These are phyloP conservation scores for Troilus luridus DNA, from an alignment of 2,888 invertebrate species.

Conservation along the genomic window DNA sequence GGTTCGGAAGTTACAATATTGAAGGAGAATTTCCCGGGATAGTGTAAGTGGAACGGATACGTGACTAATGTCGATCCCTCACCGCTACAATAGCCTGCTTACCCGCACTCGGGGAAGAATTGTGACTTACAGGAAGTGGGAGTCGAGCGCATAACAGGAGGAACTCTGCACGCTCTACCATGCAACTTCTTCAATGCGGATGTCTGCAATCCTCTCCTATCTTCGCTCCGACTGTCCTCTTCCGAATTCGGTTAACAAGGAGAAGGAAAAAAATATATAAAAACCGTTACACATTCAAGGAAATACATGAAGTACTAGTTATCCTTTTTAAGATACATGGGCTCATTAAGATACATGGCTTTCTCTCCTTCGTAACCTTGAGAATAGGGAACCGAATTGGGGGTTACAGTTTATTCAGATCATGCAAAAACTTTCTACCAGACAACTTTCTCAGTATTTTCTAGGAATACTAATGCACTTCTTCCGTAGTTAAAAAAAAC, in stretches of 20 bases:
- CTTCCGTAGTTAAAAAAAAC: neutral
- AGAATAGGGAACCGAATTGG: neutral
- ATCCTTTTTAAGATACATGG: constrained; percentile 35
- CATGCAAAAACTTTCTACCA: constrained; percentile 15
- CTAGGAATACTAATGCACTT: neutral
- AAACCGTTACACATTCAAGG: constrained; percentile 36
- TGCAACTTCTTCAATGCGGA: constrained; percentile 24
- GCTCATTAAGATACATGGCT: constrained; percentile 20
- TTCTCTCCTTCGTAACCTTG: constrained; percentile 31
- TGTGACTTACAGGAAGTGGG: constrained; percentile 34
- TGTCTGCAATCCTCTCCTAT: neutral
- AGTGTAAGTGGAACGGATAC: constrained; percentile 41
- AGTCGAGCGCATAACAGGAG: neutral
- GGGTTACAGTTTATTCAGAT: neutral
- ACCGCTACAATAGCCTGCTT: neutral
- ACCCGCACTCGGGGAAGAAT: neutral
- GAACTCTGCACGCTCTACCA: neutral
- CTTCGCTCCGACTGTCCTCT: neutral
- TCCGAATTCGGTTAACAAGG: constrained; percentile 9
- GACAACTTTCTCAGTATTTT: neutral
- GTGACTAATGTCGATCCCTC: constrained; percentile 35
- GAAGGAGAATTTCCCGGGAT: neutral
- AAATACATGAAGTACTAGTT: neutral
- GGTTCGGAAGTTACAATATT: neutral
- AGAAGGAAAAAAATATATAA: neutral